These are phyloP conservation scores for Cheilosia grossa DNA, from an alignment of 2,888 invertebrate species.

Conservation along the genomic window DNA sequence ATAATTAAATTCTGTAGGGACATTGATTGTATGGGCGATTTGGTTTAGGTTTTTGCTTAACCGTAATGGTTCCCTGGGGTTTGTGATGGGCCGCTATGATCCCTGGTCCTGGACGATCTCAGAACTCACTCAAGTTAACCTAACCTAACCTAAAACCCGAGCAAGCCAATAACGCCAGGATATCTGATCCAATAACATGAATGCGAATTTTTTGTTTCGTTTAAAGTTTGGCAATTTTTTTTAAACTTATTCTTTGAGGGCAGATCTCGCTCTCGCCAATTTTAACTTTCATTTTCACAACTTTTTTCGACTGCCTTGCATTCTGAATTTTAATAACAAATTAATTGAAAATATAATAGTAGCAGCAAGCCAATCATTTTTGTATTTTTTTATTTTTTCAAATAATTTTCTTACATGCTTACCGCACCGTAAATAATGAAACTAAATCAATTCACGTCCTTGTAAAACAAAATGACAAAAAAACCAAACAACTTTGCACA, in stretches of 20 bases:
- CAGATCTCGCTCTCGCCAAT: background rate
- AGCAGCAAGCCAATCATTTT: slow-evolving; percentile 40
- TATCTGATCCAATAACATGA: background rate
- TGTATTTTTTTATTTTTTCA: slow-evolving; percentile 35
- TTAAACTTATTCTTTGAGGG: slow-evolving; percentile 13
- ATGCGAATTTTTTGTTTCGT: slow-evolving; percentile 6
- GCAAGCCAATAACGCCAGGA: too few relatives aligned
- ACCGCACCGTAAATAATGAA: slow-evolving; percentile 62
- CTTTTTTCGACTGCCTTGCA: slow-evolving; percentile 29
- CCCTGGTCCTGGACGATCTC: too few relatives aligned
- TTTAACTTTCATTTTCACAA: slow-evolving; percentile 32
- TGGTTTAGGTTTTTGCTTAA: too few relatives aligned
- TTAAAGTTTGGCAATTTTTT: background rate
- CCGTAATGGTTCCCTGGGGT: too few relatives aligned
- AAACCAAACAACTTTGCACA: slow-evolving; percentile 47
- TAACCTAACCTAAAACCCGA: too few relatives aligned
- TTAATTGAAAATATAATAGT: slow-evolving; percentile 7
- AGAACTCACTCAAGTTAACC: too few relatives aligned
- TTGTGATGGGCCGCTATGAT: too few relatives aligned
- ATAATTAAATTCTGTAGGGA: too few relatives aligned
- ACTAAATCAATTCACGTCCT: slow-evolving; percentile 42
- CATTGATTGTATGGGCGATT: too few relatives aligned
- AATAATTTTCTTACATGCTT: slow-evolving; percentile 75
- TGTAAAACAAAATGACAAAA: slow-evolving; percentile 15
- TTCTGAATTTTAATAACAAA: slow-evolving; percentile 8